Percentiles rank a stretch among this genome's conserved stretches.
Conservation (phyloP, 2,113 vertebrate species). For the Athene noctua region DNA sequence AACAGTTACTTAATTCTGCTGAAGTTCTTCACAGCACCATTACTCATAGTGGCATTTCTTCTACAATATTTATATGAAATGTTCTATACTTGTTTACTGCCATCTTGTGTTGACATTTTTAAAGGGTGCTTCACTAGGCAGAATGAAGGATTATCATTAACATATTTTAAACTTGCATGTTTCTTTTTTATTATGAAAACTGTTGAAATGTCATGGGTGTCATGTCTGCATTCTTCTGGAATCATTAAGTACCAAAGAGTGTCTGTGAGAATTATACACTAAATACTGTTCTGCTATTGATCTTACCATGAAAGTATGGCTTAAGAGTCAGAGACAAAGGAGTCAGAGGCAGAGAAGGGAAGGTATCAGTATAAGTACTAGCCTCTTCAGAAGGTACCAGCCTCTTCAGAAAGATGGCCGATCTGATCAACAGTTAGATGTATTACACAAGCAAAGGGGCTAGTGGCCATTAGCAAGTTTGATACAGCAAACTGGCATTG, state of each 20-base stretch:
- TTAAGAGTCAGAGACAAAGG: not conserved
- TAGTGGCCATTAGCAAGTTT: not conserved
- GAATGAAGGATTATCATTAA: not conserved
- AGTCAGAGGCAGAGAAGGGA: not conserved
- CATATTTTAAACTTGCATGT: accelerated
- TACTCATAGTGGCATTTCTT: not conserved
- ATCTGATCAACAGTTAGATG: not conserved
- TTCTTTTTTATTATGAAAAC: not conserved
- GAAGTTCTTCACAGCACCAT: not conserved
- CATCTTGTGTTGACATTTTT: slow-evolving; percentile 72
- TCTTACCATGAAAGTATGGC: not conserved
- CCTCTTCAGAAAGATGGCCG: not conserved
- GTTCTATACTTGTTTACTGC: slow-evolving; percentile 71
- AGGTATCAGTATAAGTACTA: not conserved
- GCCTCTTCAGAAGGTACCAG: not conserved
- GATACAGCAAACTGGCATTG: not conserved
- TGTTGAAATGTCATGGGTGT: not conserved
- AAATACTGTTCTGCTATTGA: not conserved
- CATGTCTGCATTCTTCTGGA: not conserved
- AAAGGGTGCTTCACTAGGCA: not conserved
- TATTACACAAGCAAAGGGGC: not conserved
- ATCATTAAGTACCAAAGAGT: not conserved
- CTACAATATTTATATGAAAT: not conserved
- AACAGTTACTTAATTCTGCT: slow-evolving; percentile 7
- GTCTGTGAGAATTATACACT: not conserved